These are phyloP conservation scores for Butorides virescens DNA, from an alignment of 2,113 vertebrate genomes.

Conservation along the genomic window DNA sequence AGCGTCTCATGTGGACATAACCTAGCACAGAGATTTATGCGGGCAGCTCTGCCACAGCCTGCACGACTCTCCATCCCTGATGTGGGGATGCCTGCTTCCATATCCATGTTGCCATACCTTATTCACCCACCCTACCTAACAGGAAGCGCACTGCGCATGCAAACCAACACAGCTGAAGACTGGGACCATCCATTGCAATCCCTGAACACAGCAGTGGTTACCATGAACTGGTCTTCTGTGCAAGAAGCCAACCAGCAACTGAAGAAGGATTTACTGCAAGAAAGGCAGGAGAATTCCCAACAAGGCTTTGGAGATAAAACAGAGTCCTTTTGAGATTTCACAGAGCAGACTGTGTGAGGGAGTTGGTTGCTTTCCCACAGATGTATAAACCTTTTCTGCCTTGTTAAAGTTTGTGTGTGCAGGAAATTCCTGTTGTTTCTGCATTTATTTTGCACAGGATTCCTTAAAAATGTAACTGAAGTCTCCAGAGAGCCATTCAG, in stretches of 20 bases:
- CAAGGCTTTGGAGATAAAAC: background rate
- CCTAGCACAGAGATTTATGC: background rate
- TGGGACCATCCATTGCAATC: fast-evolving
- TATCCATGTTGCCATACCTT: background rate
- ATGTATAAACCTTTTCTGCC: background rate
- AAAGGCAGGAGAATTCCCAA: background rate
- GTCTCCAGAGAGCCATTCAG: background rate
- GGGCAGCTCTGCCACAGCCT: background rate
- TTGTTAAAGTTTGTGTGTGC: background rate
- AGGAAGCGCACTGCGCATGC: background rate
- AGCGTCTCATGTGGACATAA: background rate
- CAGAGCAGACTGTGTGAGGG: background rate
- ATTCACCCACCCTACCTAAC: background rate
- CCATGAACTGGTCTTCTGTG: background rate
- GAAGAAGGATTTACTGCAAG: background rate
- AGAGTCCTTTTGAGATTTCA: background rate
- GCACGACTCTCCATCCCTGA: background rate
- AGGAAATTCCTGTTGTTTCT: background rate
- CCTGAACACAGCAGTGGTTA: background rate
- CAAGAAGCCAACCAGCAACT: background rate
- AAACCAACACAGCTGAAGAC: background rate
- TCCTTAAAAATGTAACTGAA: background rate
- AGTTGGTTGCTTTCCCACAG: background rate
- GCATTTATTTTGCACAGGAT: background rate
- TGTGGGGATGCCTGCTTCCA: background rate